These are phyloP conservation scores for Indicator maculatus DNA, from an alignment of 2,113 vertebrate genomes.

Conservation along the genomic window DNA sequence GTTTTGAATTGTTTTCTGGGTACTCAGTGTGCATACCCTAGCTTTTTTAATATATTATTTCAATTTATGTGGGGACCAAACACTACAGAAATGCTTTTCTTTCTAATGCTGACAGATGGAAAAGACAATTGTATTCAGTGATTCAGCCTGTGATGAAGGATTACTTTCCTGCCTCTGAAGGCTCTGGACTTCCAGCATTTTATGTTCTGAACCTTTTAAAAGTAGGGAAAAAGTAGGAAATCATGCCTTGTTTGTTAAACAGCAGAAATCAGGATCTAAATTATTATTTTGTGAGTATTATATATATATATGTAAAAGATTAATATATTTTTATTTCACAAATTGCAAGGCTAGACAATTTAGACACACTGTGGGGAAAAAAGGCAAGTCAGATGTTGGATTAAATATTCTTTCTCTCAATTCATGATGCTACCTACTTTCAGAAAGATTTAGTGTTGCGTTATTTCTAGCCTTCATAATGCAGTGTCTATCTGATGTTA, in stretches of 20 bases:
- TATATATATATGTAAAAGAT: neutral
- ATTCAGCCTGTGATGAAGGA: neutral
- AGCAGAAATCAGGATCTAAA: neutral
- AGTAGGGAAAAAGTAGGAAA: neutral
- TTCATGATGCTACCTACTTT: neutral
- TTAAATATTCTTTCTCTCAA: neutral
- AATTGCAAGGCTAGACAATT: neutral
- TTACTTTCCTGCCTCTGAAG: neutral
- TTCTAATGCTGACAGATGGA: neutral
- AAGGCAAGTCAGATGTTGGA: neutral
- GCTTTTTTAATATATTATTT: neutral
- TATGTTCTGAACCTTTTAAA: neutral
- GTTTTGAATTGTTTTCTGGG: neutral
- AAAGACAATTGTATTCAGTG: neutral
- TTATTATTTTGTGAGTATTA: neutral
- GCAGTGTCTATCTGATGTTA: neutral
- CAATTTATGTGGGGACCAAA: neutral
- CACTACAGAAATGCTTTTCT: neutral
- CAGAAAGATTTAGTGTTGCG: neutral
- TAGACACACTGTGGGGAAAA: neutral
- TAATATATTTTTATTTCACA: neutral
- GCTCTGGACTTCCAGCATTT: neutral
- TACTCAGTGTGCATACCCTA: neutral
- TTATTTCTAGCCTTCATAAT: neutral
- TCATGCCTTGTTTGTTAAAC: neutral